Evolutionary conservation across 2,113 vertebrate genomes (phyloP).

Genomic region (Pterocles burchelli): DNA sequence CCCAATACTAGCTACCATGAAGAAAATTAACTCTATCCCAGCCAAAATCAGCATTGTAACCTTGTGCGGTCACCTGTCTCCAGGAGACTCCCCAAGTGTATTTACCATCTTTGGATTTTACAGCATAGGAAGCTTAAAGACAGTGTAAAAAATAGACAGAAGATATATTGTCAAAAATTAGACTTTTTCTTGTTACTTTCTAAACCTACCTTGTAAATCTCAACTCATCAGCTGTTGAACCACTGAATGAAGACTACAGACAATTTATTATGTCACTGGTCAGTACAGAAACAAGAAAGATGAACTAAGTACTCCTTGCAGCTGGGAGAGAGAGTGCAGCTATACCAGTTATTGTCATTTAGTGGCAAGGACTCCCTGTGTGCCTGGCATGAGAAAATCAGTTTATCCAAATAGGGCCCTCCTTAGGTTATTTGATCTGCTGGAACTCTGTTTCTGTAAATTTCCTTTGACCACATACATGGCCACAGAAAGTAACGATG

Average conservation of each 20-base stretch:
- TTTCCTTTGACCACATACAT: background rate
- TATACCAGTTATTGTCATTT: background rate
- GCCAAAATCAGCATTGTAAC: background rate
- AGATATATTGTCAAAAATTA: background rate
- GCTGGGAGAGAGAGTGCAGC: background rate
- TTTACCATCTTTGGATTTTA: background rate
- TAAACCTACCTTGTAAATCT: background rate
- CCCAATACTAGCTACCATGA: too few relatives aligned
- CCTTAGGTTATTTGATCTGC: background rate
- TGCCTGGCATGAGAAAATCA: background rate
- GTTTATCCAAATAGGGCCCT: background rate
- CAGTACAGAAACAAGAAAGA: background rate
- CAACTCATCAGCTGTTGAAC: background rate
- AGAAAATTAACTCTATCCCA: too few relatives aligned
- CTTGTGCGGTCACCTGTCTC: background rate
- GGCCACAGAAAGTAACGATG: background rate
- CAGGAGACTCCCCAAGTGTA: background rate
- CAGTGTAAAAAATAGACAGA: background rate
- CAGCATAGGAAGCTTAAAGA: background rate
- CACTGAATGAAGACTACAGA: background rate
- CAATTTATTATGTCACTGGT: background rate
- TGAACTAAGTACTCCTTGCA: background rate
- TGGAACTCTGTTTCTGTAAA: background rate
- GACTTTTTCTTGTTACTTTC: background rate
- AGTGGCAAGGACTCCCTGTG: background rate